phyloP scores from a whole-genome alignment of 1,140 invertebrate genomes.

The Cydia strobilella region DNA sequence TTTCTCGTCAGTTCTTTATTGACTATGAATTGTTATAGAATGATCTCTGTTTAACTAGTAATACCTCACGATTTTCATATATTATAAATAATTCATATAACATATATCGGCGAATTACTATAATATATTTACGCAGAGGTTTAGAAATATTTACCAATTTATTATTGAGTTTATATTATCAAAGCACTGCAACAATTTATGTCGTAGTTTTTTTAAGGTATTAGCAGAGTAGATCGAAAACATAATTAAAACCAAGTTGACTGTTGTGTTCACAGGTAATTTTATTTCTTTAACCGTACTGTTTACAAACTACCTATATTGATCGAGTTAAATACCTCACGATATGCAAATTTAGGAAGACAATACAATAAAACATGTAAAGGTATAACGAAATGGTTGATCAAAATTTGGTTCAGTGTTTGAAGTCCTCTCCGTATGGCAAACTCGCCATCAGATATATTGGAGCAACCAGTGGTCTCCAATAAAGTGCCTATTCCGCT shows the following conservation, averaged over 20 bases:
- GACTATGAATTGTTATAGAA: no score
- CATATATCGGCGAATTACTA: no score
- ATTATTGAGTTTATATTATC: no score
- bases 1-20: no score
- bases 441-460: not conserved
- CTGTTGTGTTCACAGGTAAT: conserved; percentile 65
- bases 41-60: no score
- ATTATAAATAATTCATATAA: no score
- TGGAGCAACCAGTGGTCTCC: not conserved
- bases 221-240: not conserved
- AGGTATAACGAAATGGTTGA: conserved; percentile 6
- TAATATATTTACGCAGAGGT: no score
- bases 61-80: no score
- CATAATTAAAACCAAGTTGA: conserved; percentile 37
- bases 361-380: not conserved
- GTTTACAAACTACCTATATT: conserved; percentile 56
- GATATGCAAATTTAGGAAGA: conserved; percentile 17
- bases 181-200: not conserved
- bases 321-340: conserved; percentile 39
- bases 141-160: no score
- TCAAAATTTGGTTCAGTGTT: conserved; percentile 5
- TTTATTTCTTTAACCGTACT: conserved; percentile 63
- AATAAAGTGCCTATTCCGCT: not conserved
- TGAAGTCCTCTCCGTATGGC: not conserved
- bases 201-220: not conserved